phyloP scores from a whole-genome alignment of 2,888 invertebrate genomes.

The Drosophila niveifrons region DNA sequence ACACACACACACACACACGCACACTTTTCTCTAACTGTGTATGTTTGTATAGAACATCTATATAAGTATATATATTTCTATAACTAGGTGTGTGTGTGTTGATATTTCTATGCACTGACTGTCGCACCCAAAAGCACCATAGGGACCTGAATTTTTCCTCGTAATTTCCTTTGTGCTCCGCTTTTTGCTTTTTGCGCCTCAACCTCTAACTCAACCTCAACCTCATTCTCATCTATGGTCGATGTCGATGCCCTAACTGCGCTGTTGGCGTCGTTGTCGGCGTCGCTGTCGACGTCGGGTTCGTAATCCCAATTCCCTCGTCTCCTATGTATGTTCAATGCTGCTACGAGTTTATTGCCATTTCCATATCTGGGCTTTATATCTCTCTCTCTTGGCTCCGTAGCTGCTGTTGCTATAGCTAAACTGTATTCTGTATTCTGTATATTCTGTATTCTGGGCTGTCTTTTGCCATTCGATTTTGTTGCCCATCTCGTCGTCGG shows the following conservation, averaged over 20 bases:
- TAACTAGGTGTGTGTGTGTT: constrained; percentile 18
- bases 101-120: constrained; percentile 60
- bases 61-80: constrained; percentile 7
- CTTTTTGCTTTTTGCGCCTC: constrained; percentile 70
- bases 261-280: constrained; percentile 30
- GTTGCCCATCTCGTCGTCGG: constrained; percentile 21
- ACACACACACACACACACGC: not conserved
- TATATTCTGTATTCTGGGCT: constrained; percentile 40
- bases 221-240: not conserved
- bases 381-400: constrained; percentile 62
- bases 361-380: constrained; percentile 80
- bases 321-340: constrained; percentile 59
- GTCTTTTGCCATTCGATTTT: constrained; percentile 46
- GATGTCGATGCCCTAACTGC: constrained; percentile 23
- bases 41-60: constrained; percentile 26
- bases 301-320: constrained; percentile 75
- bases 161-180: constrained; percentile 74
- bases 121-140: constrained; percentile 79
- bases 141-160: constrained; percentile 80
- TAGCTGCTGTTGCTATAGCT: constrained; percentile 2
- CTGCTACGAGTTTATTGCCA: constrained; percentile 75
- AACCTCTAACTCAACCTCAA: constrained; percentile 7
- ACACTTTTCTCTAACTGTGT: constrained; percentile 3
- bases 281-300: constrained; percentile 33
- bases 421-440: constrained; percentile 39